Evolutionary conservation across 2,797 vertebrate genomes (phyloP), one percentile per base, ranked within the genome.

Genomic region (Alauda arvensis): DNA sequence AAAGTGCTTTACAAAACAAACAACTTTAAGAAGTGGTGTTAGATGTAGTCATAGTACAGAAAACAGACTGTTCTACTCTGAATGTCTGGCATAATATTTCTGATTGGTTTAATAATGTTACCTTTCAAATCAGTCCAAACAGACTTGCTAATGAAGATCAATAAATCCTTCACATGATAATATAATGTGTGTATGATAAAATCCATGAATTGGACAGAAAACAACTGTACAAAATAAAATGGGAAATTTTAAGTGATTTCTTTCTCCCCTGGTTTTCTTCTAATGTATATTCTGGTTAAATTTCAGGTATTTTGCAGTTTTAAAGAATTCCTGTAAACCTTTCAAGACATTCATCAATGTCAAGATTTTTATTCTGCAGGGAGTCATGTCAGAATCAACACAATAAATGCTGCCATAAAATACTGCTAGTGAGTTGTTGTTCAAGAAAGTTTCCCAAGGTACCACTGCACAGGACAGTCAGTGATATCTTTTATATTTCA

Each of bases 281-380:
- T 42, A 33, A 43, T 33, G 59, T 21, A n/a, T 39, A 75, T 51
- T 80, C 51, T 83, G 17, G n/a, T 70, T 86, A 77, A 59, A 37
- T 75, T 62, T 52, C 57, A 83, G 43, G 40, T 77, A 75, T 17
- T 71, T 25, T 66, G 9, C 17, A 61, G 39, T 28, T 88, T 63
- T 68, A 90, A 78, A 84, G 51, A 76, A 79, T 87, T 81, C 52
- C 31, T 87, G 70, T 62, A 89, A 89, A 88, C 18, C 9, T 76
- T 86, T 81, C 59, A 86, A 81, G 62, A n/a, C 37, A 86, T 85
- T 86, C 3, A 89, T 57, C 63, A 74, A 43, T 45, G 65, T 59
- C 52, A 75, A 71, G 29, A 60, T 48, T 81, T 77, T 74, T 72
- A 46, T 87, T 92, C 49, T 61, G 39, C 39, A 75, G 82, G 59